Base-by-base conservation (phyloP, 2,113 vertebrate genomes). In the Spea multiplicata region DNA sequence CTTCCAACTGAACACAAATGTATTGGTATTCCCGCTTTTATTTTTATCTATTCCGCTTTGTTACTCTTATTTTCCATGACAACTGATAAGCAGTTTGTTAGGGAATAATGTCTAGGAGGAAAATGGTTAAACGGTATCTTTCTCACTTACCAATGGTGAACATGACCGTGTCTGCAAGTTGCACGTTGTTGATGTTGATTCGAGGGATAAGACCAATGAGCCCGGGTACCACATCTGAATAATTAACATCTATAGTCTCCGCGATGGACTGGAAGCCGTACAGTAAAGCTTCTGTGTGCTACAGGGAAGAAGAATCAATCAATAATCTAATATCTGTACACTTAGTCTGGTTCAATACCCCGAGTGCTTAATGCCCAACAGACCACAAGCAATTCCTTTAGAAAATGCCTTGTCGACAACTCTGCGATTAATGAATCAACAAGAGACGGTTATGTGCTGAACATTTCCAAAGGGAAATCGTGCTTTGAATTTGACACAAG, bases 101-200 rank as follows among this genome's bases (percentile, higher is more conserved):
- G 16, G 30, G 3, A 44, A 44, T 30, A 55, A 13, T 55, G 13
- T 61, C n/a, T 5, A 14, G 59, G 59, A 65, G 30, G 7, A 17
- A 55, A 65, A 12, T 59, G 55, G 55, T 7, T 9, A 13, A 9
- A 59, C 0, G 55, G 2, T 5, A 59, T 70, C 5, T 3, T 71
- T 44, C 75, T 14, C 57, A 30, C 91, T 92, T 88, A 99, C 97
- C 97, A 0, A 99, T 99, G 14, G 97, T 99, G 89, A 99, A 99
- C 97, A 99, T 99, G 86, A 99, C 96, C 0, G 97, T 99, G 86
- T 99, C 97, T 0, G 97, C 97, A 44, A 99, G 94, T 84, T 99
- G 97, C 81, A 99, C 94, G 0, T 99, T 99, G 92, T 94, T 98
- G 91, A 99, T 98, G 90, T 86, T 99, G 90, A 99, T 99, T 73